These are phyloP conservation scores for Teleogryllus occipitalis DNA, from an alignment of 1,140 invertebrate species.

Conservation along the genomic window DNA sequence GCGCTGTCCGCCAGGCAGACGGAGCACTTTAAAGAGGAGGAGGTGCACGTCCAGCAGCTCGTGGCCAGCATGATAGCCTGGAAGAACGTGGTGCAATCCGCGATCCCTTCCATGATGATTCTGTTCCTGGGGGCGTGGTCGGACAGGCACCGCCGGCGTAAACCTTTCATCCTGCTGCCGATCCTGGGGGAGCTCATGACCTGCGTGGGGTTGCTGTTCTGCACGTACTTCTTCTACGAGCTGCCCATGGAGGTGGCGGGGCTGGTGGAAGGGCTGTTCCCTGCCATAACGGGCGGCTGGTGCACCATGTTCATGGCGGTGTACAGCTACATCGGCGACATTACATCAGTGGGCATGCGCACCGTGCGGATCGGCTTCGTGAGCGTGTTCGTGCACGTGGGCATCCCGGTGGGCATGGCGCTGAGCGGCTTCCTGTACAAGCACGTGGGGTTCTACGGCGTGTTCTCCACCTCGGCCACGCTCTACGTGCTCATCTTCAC, in stretches of 20 bases:
- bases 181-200: slow-evolving; percentile 72
- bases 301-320: slow-evolving; percentile 83
- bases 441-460: slow-evolving; percentile 69
- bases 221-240: slow-evolving; percentile 67
- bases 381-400: slow-evolving; percentile 70
- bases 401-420: slow-evolving; percentile 68
- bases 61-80: slow-evolving; percentile 68
- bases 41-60: slow-evolving; percentile 61
- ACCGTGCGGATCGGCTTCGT: slow-evolving; percentile 75
- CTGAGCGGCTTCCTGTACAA: slow-evolving; percentile 59
- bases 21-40: slow-evolving; percentile 58
- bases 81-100: slow-evolving; percentile 69
- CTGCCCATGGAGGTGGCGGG: slow-evolving; percentile 65
- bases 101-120: slow-evolving; percentile 64
- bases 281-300: slow-evolving; percentile 72
- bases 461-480: slow-evolving; percentile 61
- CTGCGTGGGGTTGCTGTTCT: slow-evolving; percentile 64
- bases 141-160: slow-evolving; percentile 62
- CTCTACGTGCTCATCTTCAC: slow-evolving; percentile 63
- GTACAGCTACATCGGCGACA: slow-evolving; percentile 81
- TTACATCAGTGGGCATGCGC: slow-evolving; percentile 67
- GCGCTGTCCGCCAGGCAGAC: slow-evolving; percentile 60
- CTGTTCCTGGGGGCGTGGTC: slow-evolving; percentile 73
- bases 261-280: slow-evolving; percentile 60
- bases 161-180: slow-evolving; percentile 74